Evolutionary conservation across 2,888 invertebrate genomes (phyloP).

Genomic region (Clivina fossor): DNA sequence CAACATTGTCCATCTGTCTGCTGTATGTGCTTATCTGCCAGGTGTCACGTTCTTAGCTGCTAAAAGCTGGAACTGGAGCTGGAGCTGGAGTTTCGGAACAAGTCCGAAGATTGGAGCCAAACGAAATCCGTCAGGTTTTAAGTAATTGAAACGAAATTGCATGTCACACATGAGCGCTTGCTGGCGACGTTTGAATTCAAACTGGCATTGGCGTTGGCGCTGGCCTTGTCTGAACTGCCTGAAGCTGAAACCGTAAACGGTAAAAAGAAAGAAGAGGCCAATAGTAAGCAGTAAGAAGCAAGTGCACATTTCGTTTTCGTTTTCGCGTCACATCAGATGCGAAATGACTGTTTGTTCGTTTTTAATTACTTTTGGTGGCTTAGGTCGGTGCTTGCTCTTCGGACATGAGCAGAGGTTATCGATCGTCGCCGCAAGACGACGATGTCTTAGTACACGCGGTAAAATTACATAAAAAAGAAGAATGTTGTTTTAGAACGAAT

Average conservation of each 20-base stretch:
- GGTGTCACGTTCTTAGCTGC: constrained; percentile 4
- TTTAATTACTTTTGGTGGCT: constrained; percentile 25
- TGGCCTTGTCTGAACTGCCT: neutral
- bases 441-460: constrained; percentile 19
- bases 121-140: constrained; percentile 31
- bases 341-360: constrained; percentile 28
- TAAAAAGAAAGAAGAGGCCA: constrained; percentile 10
- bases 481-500: constrained; percentile 27
- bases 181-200: constrained; percentile 16
- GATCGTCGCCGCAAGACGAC: constrained; percentile 5
- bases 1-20: no score
- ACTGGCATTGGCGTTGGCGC: neutral
- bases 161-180: constrained; percentile 27
- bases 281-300: no score
- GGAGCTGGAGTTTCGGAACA: no score
- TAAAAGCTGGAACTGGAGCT: constrained; percentile 19
- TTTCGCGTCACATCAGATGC: constrained; percentile 27
- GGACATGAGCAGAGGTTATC: constrained; percentile 12
- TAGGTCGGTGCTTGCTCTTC: constrained; percentile 18
- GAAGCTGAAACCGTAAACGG: neutral
- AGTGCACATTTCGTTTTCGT: no score
- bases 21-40: no score
- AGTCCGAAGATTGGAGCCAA: constrained; percentile 26
- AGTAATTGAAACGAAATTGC: constrained; percentile 30
- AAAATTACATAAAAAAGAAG: constrained; percentile 24